A percentile compares a stretch with the other conserved stretches of the same genome.
Evolutionary conservation across 2,888 invertebrate genomes (phyloP).

Genomic region (Parnassius orleans): DNA sequence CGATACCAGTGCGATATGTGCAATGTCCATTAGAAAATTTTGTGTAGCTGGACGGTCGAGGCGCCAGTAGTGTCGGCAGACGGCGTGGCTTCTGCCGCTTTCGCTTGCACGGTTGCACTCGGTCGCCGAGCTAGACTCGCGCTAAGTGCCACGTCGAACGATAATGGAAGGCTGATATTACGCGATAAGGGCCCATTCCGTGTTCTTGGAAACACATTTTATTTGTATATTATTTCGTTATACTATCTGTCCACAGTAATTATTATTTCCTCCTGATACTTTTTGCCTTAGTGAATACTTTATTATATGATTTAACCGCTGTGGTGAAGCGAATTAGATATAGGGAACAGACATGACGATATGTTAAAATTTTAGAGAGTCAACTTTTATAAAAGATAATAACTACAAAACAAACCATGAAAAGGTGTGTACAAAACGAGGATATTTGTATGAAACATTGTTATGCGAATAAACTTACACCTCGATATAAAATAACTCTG

Average conservation of each 20-base stretch:
- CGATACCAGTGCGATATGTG: slow-evolving; percentile 75
- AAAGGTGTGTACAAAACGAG: slow-evolving; percentile 81
- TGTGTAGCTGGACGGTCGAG: slow-evolving; percentile 32
- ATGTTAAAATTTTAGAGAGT: slow-evolving; percentile 80
- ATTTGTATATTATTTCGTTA: slow-evolving; percentile 68
- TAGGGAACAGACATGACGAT: slow-evolving; percentile 80
- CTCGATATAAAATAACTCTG: slow-evolving; percentile 75
- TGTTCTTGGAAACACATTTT: slow-evolving; percentile 62
- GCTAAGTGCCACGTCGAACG: slow-evolving; percentile 56
- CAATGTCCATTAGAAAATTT: slow-evolving; percentile 63
- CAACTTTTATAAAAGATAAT: slow-evolving; percentile 78
- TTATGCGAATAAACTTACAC: slow-evolving; percentile 82
- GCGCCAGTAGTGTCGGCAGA: slow-evolving; percentile 19
- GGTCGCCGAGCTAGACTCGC: slow-evolving; percentile 14
- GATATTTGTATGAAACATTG: slow-evolving; percentile 81
- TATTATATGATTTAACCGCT: slow-evolving; percentile 69
- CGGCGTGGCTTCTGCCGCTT: slow-evolving; percentile 6
- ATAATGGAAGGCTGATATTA: slow-evolving; percentile 61
- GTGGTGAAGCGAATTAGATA: slow-evolving; percentile 77
- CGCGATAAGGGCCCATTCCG: slow-evolving; percentile 69
- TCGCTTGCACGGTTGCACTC: neutral
- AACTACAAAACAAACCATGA: slow-evolving; percentile 74
- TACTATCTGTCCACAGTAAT: slow-evolving; percentile 63
- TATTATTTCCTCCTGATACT: slow-evolving; percentile 67
- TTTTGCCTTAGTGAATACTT: slow-evolving; percentile 69